Conservation (phyloP, 2,113 vertebrate genomes). For the Osmerus mordax region DNA sequence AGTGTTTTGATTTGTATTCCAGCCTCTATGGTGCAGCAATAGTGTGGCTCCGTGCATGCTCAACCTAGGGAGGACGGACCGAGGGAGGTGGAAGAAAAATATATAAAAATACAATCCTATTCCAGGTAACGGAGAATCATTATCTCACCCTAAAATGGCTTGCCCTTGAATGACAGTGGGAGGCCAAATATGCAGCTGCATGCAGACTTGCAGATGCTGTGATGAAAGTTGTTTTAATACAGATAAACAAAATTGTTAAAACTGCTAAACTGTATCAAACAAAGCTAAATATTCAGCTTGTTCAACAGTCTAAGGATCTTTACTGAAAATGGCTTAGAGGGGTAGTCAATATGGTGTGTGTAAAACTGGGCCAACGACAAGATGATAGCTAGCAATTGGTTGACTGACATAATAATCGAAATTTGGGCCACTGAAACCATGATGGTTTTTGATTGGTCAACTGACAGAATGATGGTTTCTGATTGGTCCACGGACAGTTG, state of each 20-base stretch:
- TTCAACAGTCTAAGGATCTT: no score
- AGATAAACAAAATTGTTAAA: neutral
- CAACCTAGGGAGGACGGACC: neutral
- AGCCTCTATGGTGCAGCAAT: conserved; percentile 55
- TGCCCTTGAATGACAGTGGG: conserved; percentile 46
- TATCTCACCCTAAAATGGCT: conserved; percentile 63
- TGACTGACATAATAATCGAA: neutral
- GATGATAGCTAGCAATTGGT: neutral
- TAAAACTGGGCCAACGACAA: neutral
- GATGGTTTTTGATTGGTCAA: conserved; percentile 30
- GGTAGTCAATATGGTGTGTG: neutral
- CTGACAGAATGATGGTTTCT: conserved; percentile 24
- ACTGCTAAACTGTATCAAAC: neutral
- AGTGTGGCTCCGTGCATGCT: conserved; percentile 31
- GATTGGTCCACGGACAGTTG: conserved; percentile 1
- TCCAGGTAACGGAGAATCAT: conserved; percentile 65
- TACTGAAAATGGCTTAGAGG: neutral
- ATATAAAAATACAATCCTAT: conserved; percentile 66
- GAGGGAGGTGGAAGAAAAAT: conserved; percentile 35
- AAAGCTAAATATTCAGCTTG: neutral
- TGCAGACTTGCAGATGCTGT: neutral
- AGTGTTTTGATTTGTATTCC: conserved; percentile 66
- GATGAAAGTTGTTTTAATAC: no score
- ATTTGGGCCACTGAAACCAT: conserved; percentile 17
- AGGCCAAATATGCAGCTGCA: conserved; percentile 19